Evolutionary conservation across 1,140 invertebrate species (phyloP).

Genomic region (Leptinotarsa lineolata): DNA sequence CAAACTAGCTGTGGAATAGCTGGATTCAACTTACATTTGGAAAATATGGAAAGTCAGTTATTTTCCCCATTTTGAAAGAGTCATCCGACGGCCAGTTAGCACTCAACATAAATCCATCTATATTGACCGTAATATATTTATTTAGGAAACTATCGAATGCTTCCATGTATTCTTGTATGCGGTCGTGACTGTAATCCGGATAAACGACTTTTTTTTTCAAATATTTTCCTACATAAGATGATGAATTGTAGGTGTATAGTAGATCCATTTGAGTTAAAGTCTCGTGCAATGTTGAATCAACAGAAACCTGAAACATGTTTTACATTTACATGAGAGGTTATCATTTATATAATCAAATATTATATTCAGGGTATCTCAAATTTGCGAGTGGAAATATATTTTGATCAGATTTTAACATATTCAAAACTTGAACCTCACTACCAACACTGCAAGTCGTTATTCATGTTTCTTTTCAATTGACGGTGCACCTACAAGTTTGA

Average conservation of each 20-base stretch:
- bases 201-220: constrained; percentile 42
- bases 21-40: constrained; percentile 39
- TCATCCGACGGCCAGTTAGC: constrained; percentile 53
- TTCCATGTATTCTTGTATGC: constrained; percentile 33
- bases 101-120: constrained; percentile 47
- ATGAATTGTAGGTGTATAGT: constrained; percentile 29
- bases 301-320: neutral
- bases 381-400: no score
- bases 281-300: constrained; percentile 21
- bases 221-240: constrained; percentile 41
- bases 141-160: constrained; percentile 37
- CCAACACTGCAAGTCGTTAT: no score
- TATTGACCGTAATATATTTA: constrained; percentile 14
- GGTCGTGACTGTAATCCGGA: constrained; percentile 46
- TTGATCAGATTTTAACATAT: no score
- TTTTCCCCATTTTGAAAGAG: constrained; percentile 37
- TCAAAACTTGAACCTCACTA: no score
- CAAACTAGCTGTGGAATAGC: no score
- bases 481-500: constrained; percentile 11
- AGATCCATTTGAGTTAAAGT: constrained; percentile 28
- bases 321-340: no score
- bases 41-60: constrained; percentile 44
- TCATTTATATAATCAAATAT: no score
- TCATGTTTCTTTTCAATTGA: no score
- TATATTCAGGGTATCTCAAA: no score